Evolutionary conservation across 2,888 invertebrate genomes (phyloP).

Genomic region (Protonemura montana): DNA sequence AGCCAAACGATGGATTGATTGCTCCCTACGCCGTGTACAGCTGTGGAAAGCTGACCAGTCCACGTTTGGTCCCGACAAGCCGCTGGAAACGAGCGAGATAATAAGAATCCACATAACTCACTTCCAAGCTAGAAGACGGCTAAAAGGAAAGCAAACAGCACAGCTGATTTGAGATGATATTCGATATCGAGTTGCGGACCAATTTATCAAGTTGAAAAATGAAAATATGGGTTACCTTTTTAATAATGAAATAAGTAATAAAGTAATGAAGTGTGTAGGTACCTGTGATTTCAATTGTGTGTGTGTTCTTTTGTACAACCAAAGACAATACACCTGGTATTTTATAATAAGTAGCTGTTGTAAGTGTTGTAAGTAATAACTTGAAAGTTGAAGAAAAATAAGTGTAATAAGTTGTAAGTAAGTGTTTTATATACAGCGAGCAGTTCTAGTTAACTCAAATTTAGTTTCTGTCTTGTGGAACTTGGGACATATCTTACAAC

Average conservation of each 20-base stretch:
- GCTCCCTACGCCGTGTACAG: background rate
- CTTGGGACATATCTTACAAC: no score
- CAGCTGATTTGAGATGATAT: background rate
- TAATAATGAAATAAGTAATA: no score
- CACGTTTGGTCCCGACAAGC: background rate
- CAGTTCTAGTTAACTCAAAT: no score
- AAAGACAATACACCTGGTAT: background rate
- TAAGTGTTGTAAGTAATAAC: no score
- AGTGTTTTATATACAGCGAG: no score
- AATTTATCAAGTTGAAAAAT: background rate
- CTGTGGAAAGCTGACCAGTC: background rate
- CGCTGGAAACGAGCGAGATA: background rate
- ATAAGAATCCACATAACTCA: slow-evolving; percentile 7
- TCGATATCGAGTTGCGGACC: background rate
- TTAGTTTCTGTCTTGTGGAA: no score
- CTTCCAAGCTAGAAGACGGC: background rate
- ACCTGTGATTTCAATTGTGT: no score
- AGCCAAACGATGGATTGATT: background rate
- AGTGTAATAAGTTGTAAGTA: no score
- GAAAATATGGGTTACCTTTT: background rate
- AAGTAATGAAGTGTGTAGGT: no score
- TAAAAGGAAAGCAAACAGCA: background rate
- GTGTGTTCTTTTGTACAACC: background rate
- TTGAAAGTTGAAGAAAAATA: no score
- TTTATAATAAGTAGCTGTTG: no score